Percentiles rank a stretch among this genome's conserved stretches.
These are phyloP conservation scores for Eulithis testata DNA, from an alignment of 2,888 invertebrate genomes.

Conservation along the genomic window DNA sequence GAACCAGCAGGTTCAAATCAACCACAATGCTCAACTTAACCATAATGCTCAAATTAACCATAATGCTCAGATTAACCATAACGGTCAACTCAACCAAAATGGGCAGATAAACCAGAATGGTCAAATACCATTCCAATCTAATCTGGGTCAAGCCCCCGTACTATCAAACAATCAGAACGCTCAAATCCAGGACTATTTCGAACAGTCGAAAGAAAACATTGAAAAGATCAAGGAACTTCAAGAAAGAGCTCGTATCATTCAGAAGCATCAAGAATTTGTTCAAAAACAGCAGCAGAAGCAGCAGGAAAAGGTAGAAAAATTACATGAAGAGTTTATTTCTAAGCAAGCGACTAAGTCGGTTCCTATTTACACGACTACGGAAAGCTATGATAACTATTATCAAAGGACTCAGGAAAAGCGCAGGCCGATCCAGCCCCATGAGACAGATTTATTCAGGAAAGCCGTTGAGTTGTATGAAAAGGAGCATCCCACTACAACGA, in stretches of 20 bases:
- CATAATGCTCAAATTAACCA: slow-evolving; percentile 22
- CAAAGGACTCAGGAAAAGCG: slow-evolving; percentile 70
- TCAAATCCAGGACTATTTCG: slow-evolving; percentile 84
- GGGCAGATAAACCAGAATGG: slow-evolving; percentile 52
- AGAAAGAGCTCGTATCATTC: slow-evolving; percentile 89
- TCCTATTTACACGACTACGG: slow-evolving; percentile 80
- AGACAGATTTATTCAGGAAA: slow-evolving; percentile 86
- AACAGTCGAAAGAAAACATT: slow-evolving; percentile 85
- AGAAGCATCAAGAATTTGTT: slow-evolving; percentile 90
- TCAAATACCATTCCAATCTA: slow-evolving; percentile 72
- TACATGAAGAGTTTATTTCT: slow-evolving; percentile 88
- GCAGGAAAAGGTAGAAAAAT: slow-evolving; percentile 89
- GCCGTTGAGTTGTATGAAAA: slow-evolving; percentile 88
- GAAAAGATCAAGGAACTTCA: slow-evolving; percentile 88
- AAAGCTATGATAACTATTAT: slow-evolving; percentile 71
- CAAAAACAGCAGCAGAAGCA: slow-evolving; percentile 92
- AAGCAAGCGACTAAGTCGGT: slow-evolving; percentile 88
- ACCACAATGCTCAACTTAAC: slow-evolving; percentile 23
- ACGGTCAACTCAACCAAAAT: slow-evolving; percentile 27
- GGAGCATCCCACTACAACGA: slow-evolving; percentile 88
- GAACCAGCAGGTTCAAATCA: slow-evolving; percentile 41
- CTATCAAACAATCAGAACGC: slow-evolving; percentile 79
- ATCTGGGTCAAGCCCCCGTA: slow-evolving; percentile 69
- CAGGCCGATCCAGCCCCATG: slow-evolving; percentile 86
- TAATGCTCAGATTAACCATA: slow-evolving; percentile 22